These are phyloP conservation scores for Sula dactylatra DNA, from an alignment of 2,113 vertebrate genomes.

Conservation along the genomic window DNA sequence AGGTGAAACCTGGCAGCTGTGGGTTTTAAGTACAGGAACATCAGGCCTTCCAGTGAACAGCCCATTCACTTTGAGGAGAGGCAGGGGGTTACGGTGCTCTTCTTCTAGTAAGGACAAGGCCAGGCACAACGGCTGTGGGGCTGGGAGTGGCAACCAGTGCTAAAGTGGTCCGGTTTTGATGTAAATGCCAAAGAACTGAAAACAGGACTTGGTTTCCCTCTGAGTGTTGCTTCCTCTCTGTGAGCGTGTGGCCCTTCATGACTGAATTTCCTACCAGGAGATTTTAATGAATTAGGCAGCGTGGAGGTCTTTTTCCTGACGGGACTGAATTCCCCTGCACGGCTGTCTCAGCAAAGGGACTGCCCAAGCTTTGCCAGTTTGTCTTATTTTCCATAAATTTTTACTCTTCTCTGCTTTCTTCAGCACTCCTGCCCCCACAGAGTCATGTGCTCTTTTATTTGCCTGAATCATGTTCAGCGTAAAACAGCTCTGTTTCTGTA, in stretches of 20 bases:
- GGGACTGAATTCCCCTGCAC: background rate
- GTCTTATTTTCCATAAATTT: background rate
- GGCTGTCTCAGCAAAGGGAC: background rate
- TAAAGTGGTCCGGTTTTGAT: background rate
- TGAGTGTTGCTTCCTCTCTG: background rate
- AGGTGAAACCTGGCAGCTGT: background rate
- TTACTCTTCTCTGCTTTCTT: background rate
- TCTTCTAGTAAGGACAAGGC: background rate
- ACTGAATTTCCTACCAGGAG: background rate
- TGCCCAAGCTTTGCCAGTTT: background rate
- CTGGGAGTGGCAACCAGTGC: background rate
- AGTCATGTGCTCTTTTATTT: slow-evolving; percentile 27
- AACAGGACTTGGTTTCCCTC: background rate
- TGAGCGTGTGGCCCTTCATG: background rate
- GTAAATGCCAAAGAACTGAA: background rate
- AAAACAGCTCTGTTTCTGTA: slow-evolving; percentile 37
- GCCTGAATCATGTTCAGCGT: slow-evolving; percentile 1
- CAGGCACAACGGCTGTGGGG: background rate
- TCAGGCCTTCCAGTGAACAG: background rate
- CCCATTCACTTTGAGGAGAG: background rate
- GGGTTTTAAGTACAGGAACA: background rate
- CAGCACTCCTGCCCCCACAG: slow-evolving; percentile 40
- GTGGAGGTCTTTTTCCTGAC: background rate
- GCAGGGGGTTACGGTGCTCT: background rate
- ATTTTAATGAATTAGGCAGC: background rate